phyloP scores from a whole-genome alignment of 2,797 vertebrate genomes.

The Bothrops alternatus region DNA sequence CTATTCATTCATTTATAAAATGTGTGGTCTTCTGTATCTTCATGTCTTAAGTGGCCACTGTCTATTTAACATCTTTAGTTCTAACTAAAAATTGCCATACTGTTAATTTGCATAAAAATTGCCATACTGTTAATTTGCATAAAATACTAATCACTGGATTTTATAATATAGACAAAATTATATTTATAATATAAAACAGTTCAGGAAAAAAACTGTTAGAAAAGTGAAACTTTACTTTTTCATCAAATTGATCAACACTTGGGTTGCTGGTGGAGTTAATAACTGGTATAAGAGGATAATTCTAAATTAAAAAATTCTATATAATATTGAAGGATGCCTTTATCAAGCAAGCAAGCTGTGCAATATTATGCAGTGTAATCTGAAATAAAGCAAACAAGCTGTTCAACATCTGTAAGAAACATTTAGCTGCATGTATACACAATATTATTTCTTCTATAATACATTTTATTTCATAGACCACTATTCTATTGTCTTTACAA shows the following conservation, averaged over 20 bases:
- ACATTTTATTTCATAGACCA: constrained; percentile 35
- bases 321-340: constrained; percentile 17
- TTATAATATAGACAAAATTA: background rate
- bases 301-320: constrained; percentile 14
- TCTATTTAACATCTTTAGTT: constrained; percentile 17
- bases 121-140: constrained; percentile 4
- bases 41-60: constrained; percentile 47
- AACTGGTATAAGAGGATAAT: background rate
- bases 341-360: no score
- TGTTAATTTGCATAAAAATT: constrained; percentile 17
- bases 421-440: constrained; percentile 17
- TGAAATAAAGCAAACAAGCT: constrained; percentile 6
- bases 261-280: background rate
- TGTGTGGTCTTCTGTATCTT: constrained; percentile 26
- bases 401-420: constrained; percentile 8
- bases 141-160: constrained; percentile 31
- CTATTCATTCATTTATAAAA: background rate
- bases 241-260: constrained; percentile 27
- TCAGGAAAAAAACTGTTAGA: constrained; percentile 1
- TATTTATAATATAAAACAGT: background rate
- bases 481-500: background rate
- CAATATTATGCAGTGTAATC: no score
- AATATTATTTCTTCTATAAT: constrained; percentile 26
- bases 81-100: constrained; percentile 13
- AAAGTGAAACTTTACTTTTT: constrained; percentile 14